Conservation (phyloP, 1,140 invertebrate genomes). For the Micrasema longulum region DNA sequence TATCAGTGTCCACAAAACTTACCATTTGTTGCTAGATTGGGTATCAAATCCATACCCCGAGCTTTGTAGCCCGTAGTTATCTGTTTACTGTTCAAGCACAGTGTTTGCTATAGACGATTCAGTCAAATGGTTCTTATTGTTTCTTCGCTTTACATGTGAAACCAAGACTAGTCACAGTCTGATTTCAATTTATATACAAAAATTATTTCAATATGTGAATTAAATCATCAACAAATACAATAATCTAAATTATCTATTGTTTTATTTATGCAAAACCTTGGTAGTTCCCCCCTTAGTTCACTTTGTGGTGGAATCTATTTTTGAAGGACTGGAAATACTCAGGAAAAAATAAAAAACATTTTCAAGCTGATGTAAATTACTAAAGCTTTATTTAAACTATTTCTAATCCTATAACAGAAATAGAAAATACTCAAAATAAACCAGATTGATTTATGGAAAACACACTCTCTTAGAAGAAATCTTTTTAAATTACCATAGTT, state of each 20-base stretch:
- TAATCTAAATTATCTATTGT: slow-evolving; percentile 30
- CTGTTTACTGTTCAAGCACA: slow-evolving; percentile 50
- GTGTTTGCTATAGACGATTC: slow-evolving; percentile 45
- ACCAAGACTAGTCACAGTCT: slow-evolving; percentile 22
- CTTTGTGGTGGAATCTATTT: no score
- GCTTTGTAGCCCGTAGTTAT: slow-evolving; percentile 53
- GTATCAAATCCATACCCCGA: slow-evolving; percentile 36
- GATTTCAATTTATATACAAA: slow-evolving; percentile 38
- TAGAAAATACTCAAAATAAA: no score
- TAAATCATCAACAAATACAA: slow-evolving; percentile 40
- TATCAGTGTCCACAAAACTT: slow-evolving; percentile 50
- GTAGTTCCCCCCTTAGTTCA: no score
- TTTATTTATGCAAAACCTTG: no score
- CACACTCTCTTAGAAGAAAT: no score
- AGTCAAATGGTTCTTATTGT: slow-evolving; percentile 49
- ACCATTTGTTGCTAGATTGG: slow-evolving; percentile 50
- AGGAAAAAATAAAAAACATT: no score
- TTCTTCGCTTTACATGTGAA: slow-evolving; percentile 48
- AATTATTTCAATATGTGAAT: slow-evolving; percentile 39
- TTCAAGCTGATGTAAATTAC: no score
- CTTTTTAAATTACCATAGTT: no score
- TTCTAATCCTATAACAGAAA: no score
- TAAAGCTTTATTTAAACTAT: no score
- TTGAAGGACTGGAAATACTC: no score
- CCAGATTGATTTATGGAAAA: no score